Conservation (phyloP, 1,140 invertebrate genomes). For the Brachionus rubens region DNA sequence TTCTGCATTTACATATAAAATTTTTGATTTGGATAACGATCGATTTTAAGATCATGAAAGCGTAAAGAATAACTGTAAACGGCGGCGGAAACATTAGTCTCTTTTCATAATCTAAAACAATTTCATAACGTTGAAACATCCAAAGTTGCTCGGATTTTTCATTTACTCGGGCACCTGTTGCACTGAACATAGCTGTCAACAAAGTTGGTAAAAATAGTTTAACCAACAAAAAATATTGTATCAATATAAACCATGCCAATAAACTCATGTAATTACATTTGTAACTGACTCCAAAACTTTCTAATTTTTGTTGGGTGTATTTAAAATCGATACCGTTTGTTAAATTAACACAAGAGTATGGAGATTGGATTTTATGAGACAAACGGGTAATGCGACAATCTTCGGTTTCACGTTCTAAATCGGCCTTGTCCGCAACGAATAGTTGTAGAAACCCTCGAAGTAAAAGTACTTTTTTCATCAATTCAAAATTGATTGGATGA, state of each 20-base stretch:
- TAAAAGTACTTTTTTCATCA: conserved; percentile 54
- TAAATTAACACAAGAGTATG: conserved; percentile 39
- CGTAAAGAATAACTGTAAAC: conserved; percentile 22
- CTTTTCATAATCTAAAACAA: conserved; percentile 62
- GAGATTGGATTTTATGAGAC: neutral
- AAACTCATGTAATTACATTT: conserved; percentile 57
- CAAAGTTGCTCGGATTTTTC: conserved; percentile 56
- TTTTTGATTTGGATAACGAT: neutral
- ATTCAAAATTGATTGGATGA: conserved; percentile 54
- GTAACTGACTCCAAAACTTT: conserved; percentile 1
- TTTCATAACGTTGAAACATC: conserved; percentile 62
- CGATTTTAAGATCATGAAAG: neutral
- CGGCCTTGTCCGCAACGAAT: conserved; percentile 60
- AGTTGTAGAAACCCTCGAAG: conserved; percentile 58
- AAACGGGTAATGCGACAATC: conserved; percentile 40
- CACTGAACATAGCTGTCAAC: conserved; percentile 60
- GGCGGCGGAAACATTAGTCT: conserved; percentile 49
- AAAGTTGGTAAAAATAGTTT: conserved; percentile 61
- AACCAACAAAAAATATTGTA: conserved; percentile 60
- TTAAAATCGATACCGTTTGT: conserved; percentile 29
- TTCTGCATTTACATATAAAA: neutral
- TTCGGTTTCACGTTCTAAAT: conserved; percentile 52
- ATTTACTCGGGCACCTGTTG: conserved; percentile 56
- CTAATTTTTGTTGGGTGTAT: conserved; percentile 22
- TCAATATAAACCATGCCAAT: conserved; percentile 58